phyloP scores from a whole-genome alignment of 2,113 vertebrate species.

The Nothoprocta perdicaria region DNA sequence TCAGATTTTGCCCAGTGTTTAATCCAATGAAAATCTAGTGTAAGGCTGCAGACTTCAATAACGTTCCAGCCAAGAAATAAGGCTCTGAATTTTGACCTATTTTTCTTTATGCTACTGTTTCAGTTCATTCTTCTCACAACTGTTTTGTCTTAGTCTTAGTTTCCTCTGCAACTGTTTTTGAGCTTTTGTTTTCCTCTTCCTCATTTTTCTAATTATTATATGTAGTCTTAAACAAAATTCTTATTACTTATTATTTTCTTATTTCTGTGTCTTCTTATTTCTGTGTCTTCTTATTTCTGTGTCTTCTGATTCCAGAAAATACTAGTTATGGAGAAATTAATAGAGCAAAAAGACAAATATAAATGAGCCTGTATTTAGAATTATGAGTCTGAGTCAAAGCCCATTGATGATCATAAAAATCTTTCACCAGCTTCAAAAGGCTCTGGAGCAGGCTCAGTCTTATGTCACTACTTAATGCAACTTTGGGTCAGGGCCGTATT shows the following conservation, averaged over 20 bases:
- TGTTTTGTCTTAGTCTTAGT: not conserved
- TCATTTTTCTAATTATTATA: not conserved
- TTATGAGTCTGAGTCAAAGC: not conserved
- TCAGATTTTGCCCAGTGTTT: not conserved
- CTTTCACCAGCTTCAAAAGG: slow-evolving; percentile 20
- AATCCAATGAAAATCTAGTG: not conserved
- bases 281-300: not conserved
- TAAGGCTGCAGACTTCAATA: not conserved
- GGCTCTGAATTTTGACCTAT: not conserved
- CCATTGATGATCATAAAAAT: not conserved
- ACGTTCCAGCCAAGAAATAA: not conserved
- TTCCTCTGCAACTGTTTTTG: not conserved
- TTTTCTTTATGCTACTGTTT: not conserved
- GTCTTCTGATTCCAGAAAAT: not conserved
- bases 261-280: no score
- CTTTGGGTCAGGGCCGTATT: not conserved
- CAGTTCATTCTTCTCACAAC: not conserved
- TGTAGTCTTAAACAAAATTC: not conserved
- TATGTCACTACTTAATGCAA: not conserved
- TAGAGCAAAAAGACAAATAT: not conserved
- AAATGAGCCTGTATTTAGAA: not conserved
- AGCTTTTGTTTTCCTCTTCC: not conserved
- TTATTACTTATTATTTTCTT: no score
- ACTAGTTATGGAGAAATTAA: not conserved
- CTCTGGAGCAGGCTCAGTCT: not conserved